phyloP scores from a whole-genome alignment of 2,113 vertebrate genomes.

The Syngnathoides biaculeatus region DNA sequence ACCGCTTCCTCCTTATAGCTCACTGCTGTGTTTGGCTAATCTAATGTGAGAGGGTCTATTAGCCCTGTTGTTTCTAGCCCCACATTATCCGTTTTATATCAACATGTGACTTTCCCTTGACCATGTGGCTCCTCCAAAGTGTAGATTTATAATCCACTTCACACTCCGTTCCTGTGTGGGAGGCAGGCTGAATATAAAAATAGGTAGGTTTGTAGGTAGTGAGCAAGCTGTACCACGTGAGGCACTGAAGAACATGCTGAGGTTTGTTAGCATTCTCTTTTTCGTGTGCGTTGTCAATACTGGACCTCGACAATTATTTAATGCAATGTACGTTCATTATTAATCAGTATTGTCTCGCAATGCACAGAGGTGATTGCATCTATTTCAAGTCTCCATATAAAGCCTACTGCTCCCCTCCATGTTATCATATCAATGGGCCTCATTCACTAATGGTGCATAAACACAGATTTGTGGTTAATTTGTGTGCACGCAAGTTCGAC shows the following conservation, averaged over 20 bases:
- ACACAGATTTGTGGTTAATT: too few relatives aligned
- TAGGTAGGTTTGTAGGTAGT: conserved; percentile 69
- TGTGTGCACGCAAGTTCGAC: too few relatives aligned
- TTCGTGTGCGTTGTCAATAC: conserved; percentile 23
- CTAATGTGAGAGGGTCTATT: conserved; percentile 17
- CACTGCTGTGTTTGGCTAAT: conserved; percentile 30
- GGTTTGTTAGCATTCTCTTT: conserved; percentile 41
- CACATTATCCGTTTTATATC: conserved; percentile 44
- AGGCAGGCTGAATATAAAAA: conserved; percentile 68
- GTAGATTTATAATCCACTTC: conserved; percentile 67
- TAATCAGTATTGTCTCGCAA: background rate
- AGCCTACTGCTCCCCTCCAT: too few relatives aligned
- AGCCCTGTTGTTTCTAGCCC: conserved; percentile 45
- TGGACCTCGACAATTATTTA: conserved; percentile 14
- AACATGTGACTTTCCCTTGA: conserved; percentile 64
- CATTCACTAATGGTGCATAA: too few relatives aligned
- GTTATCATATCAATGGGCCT: too few relatives aligned
- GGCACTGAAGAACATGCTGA: conserved; percentile 50
- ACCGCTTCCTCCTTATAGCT: conserved; percentile 32
- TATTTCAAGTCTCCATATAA: background rate
- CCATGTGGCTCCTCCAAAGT: conserved; percentile 61
- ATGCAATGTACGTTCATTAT: background rate
- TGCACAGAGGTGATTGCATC: background rate
- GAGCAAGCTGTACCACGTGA: conserved; percentile 52
- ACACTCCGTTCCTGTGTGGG: conserved; percentile 69